Conservation (phyloP, 2,113 vertebrate species). For the Thomomys bottae region DNA sequence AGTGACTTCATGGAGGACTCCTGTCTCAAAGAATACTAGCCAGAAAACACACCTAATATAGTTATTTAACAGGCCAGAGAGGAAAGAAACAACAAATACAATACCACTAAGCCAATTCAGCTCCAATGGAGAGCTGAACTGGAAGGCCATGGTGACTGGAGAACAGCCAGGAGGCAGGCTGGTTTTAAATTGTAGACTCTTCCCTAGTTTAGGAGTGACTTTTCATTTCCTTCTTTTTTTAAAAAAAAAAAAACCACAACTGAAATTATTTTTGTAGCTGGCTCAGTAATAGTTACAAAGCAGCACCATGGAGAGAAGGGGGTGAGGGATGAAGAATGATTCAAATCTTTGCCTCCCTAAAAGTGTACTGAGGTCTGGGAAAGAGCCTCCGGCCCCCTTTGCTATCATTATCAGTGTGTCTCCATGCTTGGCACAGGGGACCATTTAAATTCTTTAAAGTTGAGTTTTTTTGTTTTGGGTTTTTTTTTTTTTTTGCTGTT, state of each 20-base stretch:
- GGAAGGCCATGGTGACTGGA: too few species aligned
- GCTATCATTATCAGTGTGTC: fast-evolving
- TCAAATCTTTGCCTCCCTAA: not conserved
- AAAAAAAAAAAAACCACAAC: not conserved
- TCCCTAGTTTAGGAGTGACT: not conserved
- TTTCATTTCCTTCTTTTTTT: not conserved
- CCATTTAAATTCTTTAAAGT: not conserved
- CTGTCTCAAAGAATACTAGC: too few species aligned
- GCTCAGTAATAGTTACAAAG: not conserved
- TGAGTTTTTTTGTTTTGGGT: not conserved
- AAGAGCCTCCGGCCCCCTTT: not conserved
- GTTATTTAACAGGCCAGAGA: too few species aligned
- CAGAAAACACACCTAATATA: too few species aligned
- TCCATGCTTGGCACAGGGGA: fast-evolving
- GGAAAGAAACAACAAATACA: too few species aligned
- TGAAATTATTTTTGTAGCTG: not conserved
- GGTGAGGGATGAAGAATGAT: not conserved
- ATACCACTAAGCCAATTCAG: too few species aligned
- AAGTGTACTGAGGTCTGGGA: not conserved
- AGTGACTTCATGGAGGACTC: too few species aligned
- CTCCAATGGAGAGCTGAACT: too few species aligned
- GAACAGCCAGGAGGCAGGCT: too few species aligned
- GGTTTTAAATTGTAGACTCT: not conserved
- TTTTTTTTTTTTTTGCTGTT: too few species aligned
- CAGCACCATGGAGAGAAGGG: fast-evolving